Conservation (phyloP, 2,888 invertebrate genomes). For the Drosophila kuntzei region DNA sequence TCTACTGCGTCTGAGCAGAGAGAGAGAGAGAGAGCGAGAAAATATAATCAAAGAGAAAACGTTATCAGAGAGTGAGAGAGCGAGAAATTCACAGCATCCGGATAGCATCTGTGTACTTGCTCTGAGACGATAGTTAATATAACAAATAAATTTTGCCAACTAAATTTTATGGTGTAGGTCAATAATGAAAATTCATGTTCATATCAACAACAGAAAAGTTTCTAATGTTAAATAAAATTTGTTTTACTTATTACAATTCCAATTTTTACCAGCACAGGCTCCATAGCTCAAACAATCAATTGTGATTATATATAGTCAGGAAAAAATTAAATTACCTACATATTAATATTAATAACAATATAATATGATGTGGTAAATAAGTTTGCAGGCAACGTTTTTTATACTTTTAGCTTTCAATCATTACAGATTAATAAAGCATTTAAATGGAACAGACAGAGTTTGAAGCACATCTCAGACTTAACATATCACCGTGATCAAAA, state of each 20-base stretch:
- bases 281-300: no score
- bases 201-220: background rate
- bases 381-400: no score
- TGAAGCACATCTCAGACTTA: no score
- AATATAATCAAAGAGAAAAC: background rate
- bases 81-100: background rate
- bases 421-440: background rate
- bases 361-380: no score
- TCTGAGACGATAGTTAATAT: slow-evolving; percentile 2
- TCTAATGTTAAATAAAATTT: background rate
- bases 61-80: no score
- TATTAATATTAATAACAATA: background rate
- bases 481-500: no score
- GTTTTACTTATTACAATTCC: background rate
- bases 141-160: slow-evolving; percentile 1
- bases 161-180: slow-evolving; percentile 26
- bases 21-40: background rate
- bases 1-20: slow-evolving; percentile 36
- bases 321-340: no score
- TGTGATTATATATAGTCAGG: background rate
- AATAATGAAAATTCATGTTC: slow-evolving; percentile 18
- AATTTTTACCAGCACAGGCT: no score
- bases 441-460: background rate
- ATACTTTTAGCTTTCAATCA: no score
- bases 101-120: background rate